phyloP scores from a whole-genome alignment of 2,888 invertebrate genomes.

The Xestia ashworthii region DNA sequence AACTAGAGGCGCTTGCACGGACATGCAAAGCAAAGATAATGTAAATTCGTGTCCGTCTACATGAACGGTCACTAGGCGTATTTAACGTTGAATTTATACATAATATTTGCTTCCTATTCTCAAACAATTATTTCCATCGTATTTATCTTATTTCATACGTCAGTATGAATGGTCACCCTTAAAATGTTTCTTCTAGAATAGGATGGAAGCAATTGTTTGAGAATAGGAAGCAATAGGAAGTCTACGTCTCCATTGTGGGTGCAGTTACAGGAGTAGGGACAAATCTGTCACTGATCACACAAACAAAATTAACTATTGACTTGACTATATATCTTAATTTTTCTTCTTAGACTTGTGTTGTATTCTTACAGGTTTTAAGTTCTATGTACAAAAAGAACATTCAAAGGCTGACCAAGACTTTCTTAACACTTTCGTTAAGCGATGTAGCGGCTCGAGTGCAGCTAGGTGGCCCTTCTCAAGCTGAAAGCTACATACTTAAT shows the following conservation, averaged over 20 bases:
- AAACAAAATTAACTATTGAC: not conserved
- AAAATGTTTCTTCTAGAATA: too few species aligned
- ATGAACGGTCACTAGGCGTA: too few species aligned
- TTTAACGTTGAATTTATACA: too few species aligned
- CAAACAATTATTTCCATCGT: too few species aligned
- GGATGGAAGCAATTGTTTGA: too few species aligned
- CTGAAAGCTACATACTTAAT: slow-evolving; percentile 97
- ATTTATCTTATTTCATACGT: too few species aligned
- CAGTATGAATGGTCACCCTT: too few species aligned
- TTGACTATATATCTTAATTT: not conserved
- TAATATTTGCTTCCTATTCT: too few species aligned
- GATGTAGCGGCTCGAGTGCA: slow-evolving; percentile 98
- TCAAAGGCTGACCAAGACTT: slow-evolving; percentile 98
- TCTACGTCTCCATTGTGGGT: not conserved
- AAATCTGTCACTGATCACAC: not conserved
- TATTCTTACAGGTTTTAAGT: slow-evolving; percentile 92
- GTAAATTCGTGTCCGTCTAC: not conserved
- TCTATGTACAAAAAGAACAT: slow-evolving; percentile 99
- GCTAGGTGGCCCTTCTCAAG: slow-evolving; percentile 95
- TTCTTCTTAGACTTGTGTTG: not conserved
- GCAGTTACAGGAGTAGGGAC: not conserved
- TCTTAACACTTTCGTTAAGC: slow-evolving; percentile 96
- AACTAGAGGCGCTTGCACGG: not conserved
- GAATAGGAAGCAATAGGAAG: too few species aligned
- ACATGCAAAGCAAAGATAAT: not conserved